Evolutionary conservation across 53 echinoderm and acorn worm genomes (phyloP), one percentile per base, ranked within the genome.

Genomic region (Mesocentrotus franciscanus): DNA sequence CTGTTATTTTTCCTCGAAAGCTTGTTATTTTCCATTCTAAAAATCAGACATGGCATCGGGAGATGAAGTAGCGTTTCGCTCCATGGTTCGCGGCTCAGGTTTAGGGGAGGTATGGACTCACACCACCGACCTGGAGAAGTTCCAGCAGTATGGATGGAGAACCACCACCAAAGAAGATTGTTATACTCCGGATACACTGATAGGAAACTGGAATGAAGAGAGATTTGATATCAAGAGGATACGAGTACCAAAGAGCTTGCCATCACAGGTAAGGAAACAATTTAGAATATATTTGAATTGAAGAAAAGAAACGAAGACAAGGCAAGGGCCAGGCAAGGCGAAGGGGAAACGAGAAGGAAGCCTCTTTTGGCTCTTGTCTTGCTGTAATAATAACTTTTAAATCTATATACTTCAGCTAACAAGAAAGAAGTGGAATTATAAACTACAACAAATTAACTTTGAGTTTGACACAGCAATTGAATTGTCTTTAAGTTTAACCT

Each of bases 121-220:
- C 95, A 97, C 97, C 9, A 96, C 97, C 58, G 99, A 99, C 76
- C 95, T 93, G 14, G 90, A 95, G 32, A 99, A 99, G 76, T 99
- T 99, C 66, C 96, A 96, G 61, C 99, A 99, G 90, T 99, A 99
- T 87, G 99, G 99, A 14, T 99, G 99, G 99, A 90, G 99, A 61
- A 98, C 98, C 0, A 98, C 98, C 1, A 98, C 98, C 5, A 98
- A 99, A 95, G 99, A 99, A 81, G 98, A 99, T 83, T 98, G 97
- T 78, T 99, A 99, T 71, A 95, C 97, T 16, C 98, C 99, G 20
- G 81, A 95, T 34, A 99, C 99, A 10, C 95, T 99, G 9, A 96
- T 99, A 10, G 99, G 99, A 16, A 99, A 99, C 70, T 98, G 99
- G 99, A 98, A 97, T 72, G 99, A 99, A 93, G 97, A 98, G 89